A percentile compares a stretch with the other conserved stretches of the same genome.
Conservation (phyloP, 2,113 vertebrate genomes). For the Lasiurus borealis region DNA sequence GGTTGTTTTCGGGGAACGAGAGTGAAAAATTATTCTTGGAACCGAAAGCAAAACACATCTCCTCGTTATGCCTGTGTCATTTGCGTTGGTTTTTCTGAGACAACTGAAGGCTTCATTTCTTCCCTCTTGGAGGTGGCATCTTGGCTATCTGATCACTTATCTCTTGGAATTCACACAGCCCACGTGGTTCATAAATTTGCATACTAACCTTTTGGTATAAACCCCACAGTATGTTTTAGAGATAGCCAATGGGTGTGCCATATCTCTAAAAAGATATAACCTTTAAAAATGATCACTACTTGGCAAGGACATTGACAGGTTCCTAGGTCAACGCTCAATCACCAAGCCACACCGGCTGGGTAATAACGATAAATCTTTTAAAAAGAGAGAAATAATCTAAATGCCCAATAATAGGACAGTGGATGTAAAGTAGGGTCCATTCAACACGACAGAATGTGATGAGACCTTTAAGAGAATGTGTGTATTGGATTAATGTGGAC, state of each 20-base stretch:
- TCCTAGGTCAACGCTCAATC: too few relatives aligned
- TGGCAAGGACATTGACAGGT: not conserved
- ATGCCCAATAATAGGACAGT: not conserved
- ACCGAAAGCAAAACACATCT: constrained; percentile 28
- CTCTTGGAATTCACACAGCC: not conserved
- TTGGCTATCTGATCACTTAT: not conserved
- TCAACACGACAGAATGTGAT: not conserved
- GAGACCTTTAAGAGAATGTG: not conserved
- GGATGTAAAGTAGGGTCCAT: not conserved
- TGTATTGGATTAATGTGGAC: not conserved
- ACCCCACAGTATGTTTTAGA: not conserved
- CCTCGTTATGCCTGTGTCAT: not conserved
- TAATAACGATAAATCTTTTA: too few relatives aligned
- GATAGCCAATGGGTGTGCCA: not conserved
- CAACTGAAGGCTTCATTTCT: not conserved
- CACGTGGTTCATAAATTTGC: not conserved
- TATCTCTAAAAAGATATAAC: not conserved
- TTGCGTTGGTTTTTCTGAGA: constrained; percentile 5
- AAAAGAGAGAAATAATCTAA: not conserved
- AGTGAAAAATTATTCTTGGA: not conserved
- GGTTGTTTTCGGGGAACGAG: constrained; percentile 6
- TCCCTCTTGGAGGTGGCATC: not conserved
- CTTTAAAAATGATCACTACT: not conserved
- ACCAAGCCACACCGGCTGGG: too few relatives aligned
- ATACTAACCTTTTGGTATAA: not conserved